Evolutionary conservation across 2,113 vertebrate genomes (phyloP), one percentile per base, ranked within the genome.

Genomic region (Gallinago undulata): DNA sequence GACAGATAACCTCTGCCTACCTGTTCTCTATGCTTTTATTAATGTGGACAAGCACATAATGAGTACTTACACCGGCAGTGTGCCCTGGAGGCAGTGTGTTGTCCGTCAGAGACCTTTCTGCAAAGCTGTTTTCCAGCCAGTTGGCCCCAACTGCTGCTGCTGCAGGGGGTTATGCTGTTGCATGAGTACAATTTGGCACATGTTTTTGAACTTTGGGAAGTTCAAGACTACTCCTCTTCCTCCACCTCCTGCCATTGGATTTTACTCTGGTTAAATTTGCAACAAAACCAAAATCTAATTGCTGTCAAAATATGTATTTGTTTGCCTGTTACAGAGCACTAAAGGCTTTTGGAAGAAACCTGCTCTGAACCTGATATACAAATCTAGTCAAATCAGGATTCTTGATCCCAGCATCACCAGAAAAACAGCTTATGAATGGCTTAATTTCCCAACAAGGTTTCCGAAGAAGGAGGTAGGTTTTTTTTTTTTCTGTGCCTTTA

Each of bases 281-380:
- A 79, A 31, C 13, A 70, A 81, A 95, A 35, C 5, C 30, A 69
- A 64, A 91, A 47, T 35, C 21, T 86, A 11, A 31, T 59, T 41
- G 22, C 27, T 3, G 2, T 66, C 84, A 60, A 81, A 91, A 59
- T 33, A 5, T 19, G 2, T 84, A 10, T 96, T 93, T 87, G 12
- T 74, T 87, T 69, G 10, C 48, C 80, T 88, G 35, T 97, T 97
- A 69, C 94, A 98, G 98, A 97, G 88, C 7, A 95, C 89, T 19
- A 94, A 95, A 57, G 97, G 97, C 39, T 98, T 98, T 94, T 98
- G 98, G 98, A 98, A 98, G 95, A 98, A 98, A 94, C 98, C 98
- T 0, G 98, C 98, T 63, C 95, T 97, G 95, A 97, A 97, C 27
- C 87, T 98, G 84, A 98, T 98, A 81, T 98, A 98, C 81, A 98